Evolutionary conservation across 2,113 vertebrate genomes (phyloP).

Genomic region (Cettia cetti): DNA sequence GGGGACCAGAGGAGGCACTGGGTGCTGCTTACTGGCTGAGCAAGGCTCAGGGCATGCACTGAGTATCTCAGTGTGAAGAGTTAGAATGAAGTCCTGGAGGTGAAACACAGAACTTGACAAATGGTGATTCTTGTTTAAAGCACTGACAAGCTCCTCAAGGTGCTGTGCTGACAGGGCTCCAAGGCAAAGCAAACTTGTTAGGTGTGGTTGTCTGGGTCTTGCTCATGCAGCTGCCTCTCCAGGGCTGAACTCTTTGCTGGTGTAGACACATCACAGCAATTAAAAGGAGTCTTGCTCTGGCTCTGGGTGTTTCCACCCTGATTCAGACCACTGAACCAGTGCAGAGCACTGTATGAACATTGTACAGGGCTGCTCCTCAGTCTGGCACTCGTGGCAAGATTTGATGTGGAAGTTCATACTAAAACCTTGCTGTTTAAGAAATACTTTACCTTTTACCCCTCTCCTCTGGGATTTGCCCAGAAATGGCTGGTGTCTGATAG

Average conservation of each 20-base stretch:
- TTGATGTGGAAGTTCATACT: background rate
- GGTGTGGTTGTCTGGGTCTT: background rate
- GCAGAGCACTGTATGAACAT: background rate
- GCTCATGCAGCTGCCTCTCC: background rate
- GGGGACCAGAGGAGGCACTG: background rate
- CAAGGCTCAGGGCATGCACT: background rate
- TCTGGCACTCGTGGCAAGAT: accelerated
- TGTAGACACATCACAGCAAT: background rate
- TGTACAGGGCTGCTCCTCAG: background rate
- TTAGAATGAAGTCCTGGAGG: background rate
- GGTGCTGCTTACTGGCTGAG: background rate
- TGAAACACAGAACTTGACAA: background rate
- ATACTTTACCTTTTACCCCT: background rate
- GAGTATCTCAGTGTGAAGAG: background rate
- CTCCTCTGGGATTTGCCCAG: background rate
- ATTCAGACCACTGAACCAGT: background rate
- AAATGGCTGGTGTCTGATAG: background rate
- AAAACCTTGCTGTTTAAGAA: background rate
- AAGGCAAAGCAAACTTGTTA: background rate
- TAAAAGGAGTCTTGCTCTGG: background rate
- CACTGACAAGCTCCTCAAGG: background rate
- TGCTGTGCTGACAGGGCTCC: background rate
- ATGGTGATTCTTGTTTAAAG: background rate
- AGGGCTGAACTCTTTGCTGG: background rate
- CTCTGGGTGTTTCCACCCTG: background rate